Conservation (phyloP, 2,888 invertebrate genomes). For the Caenorhabditis afra region DNA sequence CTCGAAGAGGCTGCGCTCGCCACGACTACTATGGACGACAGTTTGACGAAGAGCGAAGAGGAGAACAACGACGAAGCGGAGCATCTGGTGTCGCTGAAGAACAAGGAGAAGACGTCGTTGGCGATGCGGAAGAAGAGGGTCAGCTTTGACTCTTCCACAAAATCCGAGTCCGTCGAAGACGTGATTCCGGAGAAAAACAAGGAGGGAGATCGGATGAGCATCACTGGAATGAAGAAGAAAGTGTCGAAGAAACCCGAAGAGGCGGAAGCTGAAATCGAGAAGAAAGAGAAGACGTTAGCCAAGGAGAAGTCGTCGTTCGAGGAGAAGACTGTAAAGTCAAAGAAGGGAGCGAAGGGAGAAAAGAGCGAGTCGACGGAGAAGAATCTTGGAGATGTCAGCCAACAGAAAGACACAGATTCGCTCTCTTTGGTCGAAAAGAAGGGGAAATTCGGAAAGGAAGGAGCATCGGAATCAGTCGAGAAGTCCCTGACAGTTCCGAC, state of each 20-base stretch:
- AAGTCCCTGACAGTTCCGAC: slow-evolving; percentile 22
- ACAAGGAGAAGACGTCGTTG: slow-evolving; percentile 44
- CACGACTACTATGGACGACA: slow-evolving; percentile 30
- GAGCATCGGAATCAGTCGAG: slow-evolving; percentile 19
- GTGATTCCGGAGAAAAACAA: slow-evolving; percentile 39
- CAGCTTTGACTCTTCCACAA: slow-evolving; percentile 53
- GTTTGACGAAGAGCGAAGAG: slow-evolving; percentile 29
- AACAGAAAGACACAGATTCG: slow-evolving; percentile 11
- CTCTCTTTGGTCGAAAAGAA: slow-evolving; percentile 28
- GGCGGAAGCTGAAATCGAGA: slow-evolving; percentile 14
- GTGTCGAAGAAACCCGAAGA: slow-evolving; percentile 27
- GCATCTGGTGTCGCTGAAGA: slow-evolving; percentile 36
- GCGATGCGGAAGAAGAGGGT: slow-evolving; percentile 48
- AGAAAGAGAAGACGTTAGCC: slow-evolving; percentile 21
- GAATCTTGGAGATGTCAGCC: not conserved
- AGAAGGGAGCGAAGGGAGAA: slow-evolving; percentile 15
- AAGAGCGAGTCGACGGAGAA: slow-evolving; percentile 10
- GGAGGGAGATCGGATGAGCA: slow-evolving; percentile 38
- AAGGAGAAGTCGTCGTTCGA: slow-evolving; percentile 42
- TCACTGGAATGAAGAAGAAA: slow-evolving; percentile 47
- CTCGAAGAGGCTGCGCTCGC: slow-evolving; percentile 15
- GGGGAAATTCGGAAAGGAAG: slow-evolving; percentile 23
- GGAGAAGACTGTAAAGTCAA: slow-evolving; percentile 39
- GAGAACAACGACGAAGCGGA: slow-evolving; percentile 21
- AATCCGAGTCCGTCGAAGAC: slow-evolving; percentile 53